Percentiles rank a stretch among this genome's conserved stretches.
Evolutionary conservation across 2,113 vertebrate species (phyloP).

Genomic region (Chauna torquata): DNA sequence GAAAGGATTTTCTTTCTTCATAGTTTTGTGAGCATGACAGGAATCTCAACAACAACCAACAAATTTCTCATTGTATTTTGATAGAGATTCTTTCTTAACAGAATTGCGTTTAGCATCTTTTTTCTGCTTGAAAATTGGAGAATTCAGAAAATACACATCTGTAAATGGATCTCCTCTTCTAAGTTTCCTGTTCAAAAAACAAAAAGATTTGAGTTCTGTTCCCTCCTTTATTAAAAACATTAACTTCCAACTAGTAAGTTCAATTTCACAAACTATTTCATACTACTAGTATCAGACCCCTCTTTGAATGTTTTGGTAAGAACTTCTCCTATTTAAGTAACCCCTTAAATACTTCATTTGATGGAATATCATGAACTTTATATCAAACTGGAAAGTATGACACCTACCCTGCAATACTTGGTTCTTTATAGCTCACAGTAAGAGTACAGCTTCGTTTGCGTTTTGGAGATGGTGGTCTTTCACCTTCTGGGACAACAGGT

Average conservation of each 20-base stretch:
- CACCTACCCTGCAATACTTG: constrained; percentile 79
- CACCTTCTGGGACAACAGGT: neutral
- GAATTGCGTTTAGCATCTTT: constrained; percentile 51
- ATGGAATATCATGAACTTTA: neutral
- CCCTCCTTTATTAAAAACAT: neutral
- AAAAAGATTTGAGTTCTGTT: neutral
- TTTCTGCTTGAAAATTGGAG: constrained; percentile 87
- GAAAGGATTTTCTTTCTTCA: neutral
- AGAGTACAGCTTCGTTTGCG: constrained; percentile 82
- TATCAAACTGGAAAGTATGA: neutral
- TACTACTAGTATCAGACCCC: neutral
- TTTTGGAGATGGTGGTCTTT: constrained; percentile 32
- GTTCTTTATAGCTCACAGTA: constrained; percentile 88
- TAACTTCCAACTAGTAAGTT: neutral
- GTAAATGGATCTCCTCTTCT: constrained; percentile 94
- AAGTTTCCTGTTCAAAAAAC: constrained; percentile 83
- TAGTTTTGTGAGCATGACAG: neutral
- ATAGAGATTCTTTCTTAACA: constrained; percentile 50
- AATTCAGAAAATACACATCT: constrained; percentile 87
- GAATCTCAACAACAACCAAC: constrained; percentile 69
- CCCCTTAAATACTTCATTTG: neutral
- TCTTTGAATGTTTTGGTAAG: neutral
- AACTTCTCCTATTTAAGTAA: neutral
- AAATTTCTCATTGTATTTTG: constrained; percentile 82
- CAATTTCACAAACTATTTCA: neutral